Evolutionary conservation across 2,113 vertebrate species (phyloP), one percentile per base, ranked within the genome.

Genomic region (Rhinolophus ferrumequinum): DNA sequence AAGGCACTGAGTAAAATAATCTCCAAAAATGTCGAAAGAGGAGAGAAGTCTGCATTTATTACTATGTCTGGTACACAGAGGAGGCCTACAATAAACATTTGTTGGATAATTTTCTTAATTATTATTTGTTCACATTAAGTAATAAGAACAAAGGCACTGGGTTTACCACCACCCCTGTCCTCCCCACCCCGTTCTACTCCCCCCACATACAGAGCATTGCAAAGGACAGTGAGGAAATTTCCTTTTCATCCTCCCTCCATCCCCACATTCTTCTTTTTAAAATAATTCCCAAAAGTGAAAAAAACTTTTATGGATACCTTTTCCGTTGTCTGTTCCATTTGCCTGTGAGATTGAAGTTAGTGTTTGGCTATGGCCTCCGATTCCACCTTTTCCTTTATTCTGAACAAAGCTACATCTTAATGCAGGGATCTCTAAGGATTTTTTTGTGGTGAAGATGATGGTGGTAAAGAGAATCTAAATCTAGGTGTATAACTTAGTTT

Each of bases 51-150:
- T 93, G 64, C 35, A 84, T 77, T 95, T 93, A 50, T 92, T 84
- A 54, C 67, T 79, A 24, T 77, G 24, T 86, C 35, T 95, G 79
- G 24, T 22, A 82, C 64, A 47, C 30, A 70, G 41, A 79, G 33
- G 67, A 92, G 75, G 24, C n/a, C 52, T 38, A 54, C 56, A 19
- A 47, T 62, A 86, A 91, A 86, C 77, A 83, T 89, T 47, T 93
- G 33, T 83, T 83, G 64, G 41, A 64, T 89, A 93, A 79, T 80
- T 93, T 92, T 82, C 58, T 28, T 80, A 92, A 50, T 82, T 88
- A 73, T 86, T 72, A 54, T 95, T 95, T 97, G 35, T 93, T 93
- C 58, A 75, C 50, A 69, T 86, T 93, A 88, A 82, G 62, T 77
- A 75, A 92, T 54, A 11, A 44, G 64, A 92, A n/a, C 77, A 92